Evolutionary conservation across 2,113 vertebrate species (phyloP).

Genomic region (Plestiodon gilberti): DNA sequence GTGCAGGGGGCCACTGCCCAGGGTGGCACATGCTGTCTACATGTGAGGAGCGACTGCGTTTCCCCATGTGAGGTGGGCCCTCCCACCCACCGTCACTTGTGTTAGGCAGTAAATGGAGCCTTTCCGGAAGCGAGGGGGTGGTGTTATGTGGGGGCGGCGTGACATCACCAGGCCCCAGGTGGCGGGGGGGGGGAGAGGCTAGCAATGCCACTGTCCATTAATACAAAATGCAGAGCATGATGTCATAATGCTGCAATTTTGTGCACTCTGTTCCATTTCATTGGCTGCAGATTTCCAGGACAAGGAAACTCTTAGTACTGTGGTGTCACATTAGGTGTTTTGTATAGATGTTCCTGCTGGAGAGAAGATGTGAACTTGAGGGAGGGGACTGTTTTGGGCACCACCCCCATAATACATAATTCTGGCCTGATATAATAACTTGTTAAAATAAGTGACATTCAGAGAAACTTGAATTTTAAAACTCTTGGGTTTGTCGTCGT

Average conservation of each 20-base stretch:
- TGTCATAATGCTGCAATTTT: background rate
- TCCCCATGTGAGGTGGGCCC: too few species aligned
- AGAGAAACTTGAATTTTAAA: background rate
- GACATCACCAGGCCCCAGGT: too few species aligned
- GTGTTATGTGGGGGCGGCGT: too few species aligned
- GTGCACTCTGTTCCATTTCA: background rate
- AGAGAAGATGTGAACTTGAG: background rate
- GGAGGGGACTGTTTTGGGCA: background rate
- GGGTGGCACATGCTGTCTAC: too few species aligned
- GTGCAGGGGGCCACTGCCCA: too few species aligned
- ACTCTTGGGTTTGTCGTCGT: background rate
- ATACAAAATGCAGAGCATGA: background rate
- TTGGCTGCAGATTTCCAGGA: background rate
- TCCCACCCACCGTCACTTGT: too few species aligned
- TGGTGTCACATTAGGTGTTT: background rate
- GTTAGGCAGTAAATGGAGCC: too few species aligned
- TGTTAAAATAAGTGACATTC: background rate
- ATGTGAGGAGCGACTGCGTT: too few species aligned
- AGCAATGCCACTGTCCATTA: too few species aligned
- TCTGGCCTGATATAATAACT: background rate
- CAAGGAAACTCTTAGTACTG: background rate
- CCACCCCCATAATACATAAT: background rate
- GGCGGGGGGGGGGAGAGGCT: too few species aligned
- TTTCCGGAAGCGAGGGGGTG: too few species aligned
- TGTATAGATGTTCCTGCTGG: background rate